Conservation (phyloP, 1,140 invertebrate genomes). For the Rhynchophorus ferrugineus region DNA sequence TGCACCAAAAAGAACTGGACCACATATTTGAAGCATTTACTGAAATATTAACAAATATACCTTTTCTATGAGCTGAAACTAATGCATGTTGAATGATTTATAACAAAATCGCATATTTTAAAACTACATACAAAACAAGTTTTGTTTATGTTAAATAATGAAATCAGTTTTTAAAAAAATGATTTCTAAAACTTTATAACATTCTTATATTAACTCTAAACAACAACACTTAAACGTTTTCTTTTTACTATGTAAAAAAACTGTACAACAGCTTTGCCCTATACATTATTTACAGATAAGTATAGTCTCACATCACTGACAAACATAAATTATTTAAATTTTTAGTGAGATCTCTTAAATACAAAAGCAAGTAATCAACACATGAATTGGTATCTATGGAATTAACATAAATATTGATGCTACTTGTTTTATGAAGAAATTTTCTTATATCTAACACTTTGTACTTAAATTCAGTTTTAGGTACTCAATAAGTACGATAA, state of each 20-base stretch:
- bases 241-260: constrained; percentile 15
- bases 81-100: not conserved
- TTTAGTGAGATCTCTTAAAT: constrained; percentile 8
- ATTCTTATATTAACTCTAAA: constrained; percentile 14
- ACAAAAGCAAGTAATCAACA: no score
- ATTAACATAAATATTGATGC: no score
- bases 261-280: constrained; percentile 11
- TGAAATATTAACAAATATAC: constrained; percentile 1
- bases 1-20: not conserved
- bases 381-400: no score
- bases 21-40: not conserved
- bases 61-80: constrained; percentile 1
- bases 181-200: constrained; percentile 7
- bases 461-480: no score
- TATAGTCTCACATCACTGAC: not conserved
- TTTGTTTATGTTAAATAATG: not conserved
- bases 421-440: no score
- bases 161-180: constrained; percentile 1
- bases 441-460: no score
- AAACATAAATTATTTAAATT: constrained; percentile 5
- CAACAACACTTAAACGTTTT: constrained; percentile 14
- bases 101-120: not conserved
- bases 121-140: constrained; percentile 2
- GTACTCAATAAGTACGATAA: no score
- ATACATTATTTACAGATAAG: constrained; percentile 3